Conservation (phyloP, 2,797 vertebrate genomes). For the Sciaenops ocellatus region DNA sequence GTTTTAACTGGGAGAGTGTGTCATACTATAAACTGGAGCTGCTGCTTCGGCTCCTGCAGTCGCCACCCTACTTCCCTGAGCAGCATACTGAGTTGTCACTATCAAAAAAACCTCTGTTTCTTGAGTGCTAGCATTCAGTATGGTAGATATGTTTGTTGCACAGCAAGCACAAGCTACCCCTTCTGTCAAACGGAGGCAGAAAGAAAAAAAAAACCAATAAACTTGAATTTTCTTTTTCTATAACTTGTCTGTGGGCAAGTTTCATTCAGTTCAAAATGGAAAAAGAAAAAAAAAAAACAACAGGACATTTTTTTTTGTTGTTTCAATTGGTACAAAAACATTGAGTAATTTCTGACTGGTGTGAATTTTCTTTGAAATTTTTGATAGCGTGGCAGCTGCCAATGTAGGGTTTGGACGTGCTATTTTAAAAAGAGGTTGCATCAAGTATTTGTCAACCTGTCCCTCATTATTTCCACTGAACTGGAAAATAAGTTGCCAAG, state of each 20-base stretch:
- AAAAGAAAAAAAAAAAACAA: conserved; percentile 23
- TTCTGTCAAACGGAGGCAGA: conserved; percentile 63
- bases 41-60: conserved; percentile 67
- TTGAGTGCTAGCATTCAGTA: conserved; percentile 58
- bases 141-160: conserved; percentile 73
- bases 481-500: conserved; percentile 87
- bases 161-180: conserved; percentile 58
- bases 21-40: conserved; percentile 57
- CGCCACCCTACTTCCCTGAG: conserved; percentile 67
- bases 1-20: conserved; percentile 80
- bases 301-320: conserved; percentile 16
- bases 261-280: conserved; percentile 51
- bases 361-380: conserved; percentile 65
- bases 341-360: conserved; percentile 58
- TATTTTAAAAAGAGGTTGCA: conserved; percentile 74
- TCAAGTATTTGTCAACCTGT: conserved; percentile 83
- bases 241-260: conserved; percentile 44
- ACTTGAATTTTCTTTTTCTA: background rate
- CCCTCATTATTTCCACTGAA: conserved; percentile 82
- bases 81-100: conserved; percentile 71
- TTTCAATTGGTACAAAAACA: conserved; percentile 61
- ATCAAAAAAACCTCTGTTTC: conserved; percentile 66
- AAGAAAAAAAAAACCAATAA: background rate
- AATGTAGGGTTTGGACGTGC: conserved; percentile 51
- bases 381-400: conserved; percentile 70